Evolutionary conservation across 1,140 invertebrate species (phyloP), one percentile per base, ranked within the genome.

Genomic region (Orius insidiosus): DNA sequence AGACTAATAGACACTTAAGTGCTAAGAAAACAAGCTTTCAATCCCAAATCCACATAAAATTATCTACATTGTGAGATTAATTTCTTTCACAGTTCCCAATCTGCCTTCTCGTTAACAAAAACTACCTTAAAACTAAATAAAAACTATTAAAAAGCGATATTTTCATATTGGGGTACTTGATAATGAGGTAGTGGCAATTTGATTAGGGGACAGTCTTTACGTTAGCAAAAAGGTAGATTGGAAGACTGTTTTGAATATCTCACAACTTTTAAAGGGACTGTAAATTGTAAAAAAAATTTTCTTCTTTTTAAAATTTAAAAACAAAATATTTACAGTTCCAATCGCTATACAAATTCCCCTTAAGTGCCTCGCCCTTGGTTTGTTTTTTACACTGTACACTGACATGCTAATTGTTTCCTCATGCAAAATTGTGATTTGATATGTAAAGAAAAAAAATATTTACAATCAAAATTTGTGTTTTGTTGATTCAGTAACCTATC

Each of bases 141-240:
- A n/a, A n/a, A n/a, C n/a, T 24, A 24, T 7, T 24, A 24, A 24
- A 24, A 24, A 24, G 24, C 24, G 24, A 4, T 24, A 24, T 4
- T 24, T 4, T 4, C 3, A 24, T 24, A 24, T 24, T 7, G n/a
- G n/a, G n/a, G n/a, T n/a, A n/a, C n/a, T n/a, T n/a, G n/a, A n/a
- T n/a, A n/a, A n/a, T n/a, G n/a, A n/a, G n/a, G n/a, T n/a, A n/a
- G n/a, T n/a, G n/a, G 32, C n/a, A n/a, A 33, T 33, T 33, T 36
- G 4, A 45, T 10, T 5, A 45, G 9, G 11, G 14, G n/a, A n/a
- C n/a, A n/a, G n/a, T n/a, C n/a, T n/a, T n/a, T n/a, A 5, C 36
- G 48, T 55, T 52, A 53, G 41, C 52, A 54, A 58, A 54, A 61
- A 63, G 66, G 65, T 70, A 72, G 71, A 72, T 72, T 72, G 69